phyloP scores from a whole-genome alignment of 2,888 invertebrate species.

The Congeria kusceri region DNA sequence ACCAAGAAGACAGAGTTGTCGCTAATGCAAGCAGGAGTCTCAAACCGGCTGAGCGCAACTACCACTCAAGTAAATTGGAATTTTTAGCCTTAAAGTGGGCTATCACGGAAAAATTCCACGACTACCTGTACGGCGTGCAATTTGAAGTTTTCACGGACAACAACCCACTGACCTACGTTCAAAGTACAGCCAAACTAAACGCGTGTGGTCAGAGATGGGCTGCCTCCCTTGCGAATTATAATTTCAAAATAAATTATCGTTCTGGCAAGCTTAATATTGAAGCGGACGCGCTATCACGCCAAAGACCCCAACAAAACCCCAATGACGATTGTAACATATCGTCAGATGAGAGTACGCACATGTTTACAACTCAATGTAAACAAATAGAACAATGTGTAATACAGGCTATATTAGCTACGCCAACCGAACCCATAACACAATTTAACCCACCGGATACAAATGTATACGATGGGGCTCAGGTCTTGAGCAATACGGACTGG shows the following conservation, averaged over 20 bases:
- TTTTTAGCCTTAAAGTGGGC: neutral
- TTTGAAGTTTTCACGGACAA: slow-evolving; percentile 7
- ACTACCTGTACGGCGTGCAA: neutral
- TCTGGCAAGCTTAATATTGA: slow-evolving; percentile 1
- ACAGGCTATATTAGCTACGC: no score
- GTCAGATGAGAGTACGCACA: no score
- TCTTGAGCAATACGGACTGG: no score
- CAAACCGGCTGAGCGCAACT: neutral
- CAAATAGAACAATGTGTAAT: no score
- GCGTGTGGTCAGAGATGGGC: slow-evolving; percentile 3
- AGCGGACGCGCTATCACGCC: no score
- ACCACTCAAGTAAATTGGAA: neutral
- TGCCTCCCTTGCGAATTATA: neutral
- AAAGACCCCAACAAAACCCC: no score
- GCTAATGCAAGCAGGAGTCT: slow-evolving; percentile 11
- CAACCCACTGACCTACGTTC: slow-evolving; percentile 9
- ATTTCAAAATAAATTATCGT: neutral
- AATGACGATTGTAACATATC: no score
- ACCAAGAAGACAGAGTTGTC: slow-evolving; percentile 14
- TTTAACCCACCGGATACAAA: no score
- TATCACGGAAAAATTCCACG: neutral
- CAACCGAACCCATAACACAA: no score
- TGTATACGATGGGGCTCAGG: no score
- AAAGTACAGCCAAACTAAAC: slow-evolving; percentile 2
- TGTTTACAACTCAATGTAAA: no score